These are phyloP conservation scores for Thrips palmi DNA, from an alignment of 1,140 invertebrate genomes.

Conservation along the genomic window DNA sequence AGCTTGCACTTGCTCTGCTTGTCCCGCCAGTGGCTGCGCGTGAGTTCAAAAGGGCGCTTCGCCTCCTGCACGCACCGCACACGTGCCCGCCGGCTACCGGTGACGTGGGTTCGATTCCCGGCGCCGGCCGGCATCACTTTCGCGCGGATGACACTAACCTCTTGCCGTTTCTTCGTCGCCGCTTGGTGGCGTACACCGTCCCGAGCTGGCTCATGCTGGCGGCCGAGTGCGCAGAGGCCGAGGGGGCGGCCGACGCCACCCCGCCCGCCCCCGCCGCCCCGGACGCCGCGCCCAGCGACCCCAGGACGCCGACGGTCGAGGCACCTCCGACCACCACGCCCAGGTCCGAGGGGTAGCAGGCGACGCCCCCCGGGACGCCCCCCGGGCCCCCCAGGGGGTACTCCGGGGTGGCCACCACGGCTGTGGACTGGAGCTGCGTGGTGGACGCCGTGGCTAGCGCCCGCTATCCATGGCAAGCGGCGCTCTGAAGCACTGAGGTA, in stretches of 20 bases:
- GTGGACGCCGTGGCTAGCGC: too few relatives aligned
- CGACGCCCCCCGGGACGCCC: too few relatives aligned
- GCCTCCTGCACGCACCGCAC: slow-evolving; percentile 2
- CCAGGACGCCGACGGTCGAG: too few relatives aligned
- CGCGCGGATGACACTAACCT: slow-evolving; percentile 45
- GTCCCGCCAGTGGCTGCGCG: too few relatives aligned
- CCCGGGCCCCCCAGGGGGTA: too few relatives aligned
- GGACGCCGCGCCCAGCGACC: too few relatives aligned
- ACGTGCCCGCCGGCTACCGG: slow-evolving; percentile 4
- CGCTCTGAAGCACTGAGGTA: too few relatives aligned
- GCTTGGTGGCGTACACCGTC: slow-evolving; percentile 87
- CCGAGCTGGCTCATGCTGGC: slow-evolving; percentile 63
- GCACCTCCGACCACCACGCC: too few relatives aligned
- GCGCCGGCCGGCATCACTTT: not conserved
- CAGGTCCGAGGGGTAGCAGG: too few relatives aligned
- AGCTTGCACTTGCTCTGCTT: not conserved
- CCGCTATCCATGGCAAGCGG: too few relatives aligned
- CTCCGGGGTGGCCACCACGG: too few relatives aligned
- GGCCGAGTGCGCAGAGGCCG: slow-evolving; percentile 16
- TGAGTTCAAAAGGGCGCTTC: not conserved
- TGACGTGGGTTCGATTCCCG: slow-evolving; percentile 4
- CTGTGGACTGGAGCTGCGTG: too few relatives aligned
- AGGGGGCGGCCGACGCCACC: slow-evolving; percentile 18
- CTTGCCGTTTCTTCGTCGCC: slow-evolving; percentile 80
- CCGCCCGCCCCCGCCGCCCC: slow-evolving; percentile 11